Percentiles rank a stretch among this genome's conserved stretches.
Conservation (phyloP, 2,888 invertebrate species). For the Andrena haemorrhoa region DNA sequence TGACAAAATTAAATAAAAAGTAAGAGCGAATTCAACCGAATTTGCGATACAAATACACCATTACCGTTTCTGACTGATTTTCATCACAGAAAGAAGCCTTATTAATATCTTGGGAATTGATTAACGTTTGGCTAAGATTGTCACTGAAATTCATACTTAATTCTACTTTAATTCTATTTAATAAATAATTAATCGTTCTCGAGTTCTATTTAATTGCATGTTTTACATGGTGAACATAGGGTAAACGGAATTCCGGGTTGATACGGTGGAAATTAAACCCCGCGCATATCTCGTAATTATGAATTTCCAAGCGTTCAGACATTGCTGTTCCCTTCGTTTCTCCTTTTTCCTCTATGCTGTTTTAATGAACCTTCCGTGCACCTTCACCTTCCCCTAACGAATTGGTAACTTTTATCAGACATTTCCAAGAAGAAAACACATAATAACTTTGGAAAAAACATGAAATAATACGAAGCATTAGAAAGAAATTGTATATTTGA, state of each 20-base stretch:
- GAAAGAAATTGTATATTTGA: not conserved
- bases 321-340: not conserved
- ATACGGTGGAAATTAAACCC: not conserved
- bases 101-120: too few species aligned
- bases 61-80: too few species aligned
- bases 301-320: constrained; percentile 15
- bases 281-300: constrained; percentile 1
- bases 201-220: constrained; percentile 3
- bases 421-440: not conserved
- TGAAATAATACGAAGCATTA: not conserved
- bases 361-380: not conserved
- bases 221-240: not conserved
- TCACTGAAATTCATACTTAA: not conserved
- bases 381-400: not conserved
- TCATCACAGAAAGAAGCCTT: too few species aligned
- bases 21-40: too few species aligned
- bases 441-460: not conserved
- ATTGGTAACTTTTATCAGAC: not conserved
- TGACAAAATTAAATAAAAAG: too few species aligned
- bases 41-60: too few species aligned
- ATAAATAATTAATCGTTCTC: too few species aligned
- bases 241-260: not conserved
- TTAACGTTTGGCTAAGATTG: too few species aligned
- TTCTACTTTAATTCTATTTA: not conserved
- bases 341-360: not conserved